A percentile compares a stretch with the other conserved stretches of the same genome.
These are phyloP conservation scores for Pammene aurita DNA, from an alignment of 2,888 invertebrate genomes.

Conservation along the genomic window DNA sequence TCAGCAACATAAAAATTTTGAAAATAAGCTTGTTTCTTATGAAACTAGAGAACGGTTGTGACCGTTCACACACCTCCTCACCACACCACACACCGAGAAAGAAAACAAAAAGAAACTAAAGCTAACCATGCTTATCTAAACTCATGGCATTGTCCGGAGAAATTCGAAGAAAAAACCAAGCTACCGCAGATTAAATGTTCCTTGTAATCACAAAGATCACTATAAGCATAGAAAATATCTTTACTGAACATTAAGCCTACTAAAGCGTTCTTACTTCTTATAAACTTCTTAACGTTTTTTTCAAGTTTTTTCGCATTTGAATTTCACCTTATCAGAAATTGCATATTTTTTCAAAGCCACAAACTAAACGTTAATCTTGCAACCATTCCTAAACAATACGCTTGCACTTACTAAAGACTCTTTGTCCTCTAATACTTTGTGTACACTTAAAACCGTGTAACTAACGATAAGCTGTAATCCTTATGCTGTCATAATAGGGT, in stretches of 20 bases:
- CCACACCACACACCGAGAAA: neutral
- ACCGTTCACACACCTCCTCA: no score
- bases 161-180: neutral
- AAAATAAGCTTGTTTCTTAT: no score
- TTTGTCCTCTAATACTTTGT: slow-evolving; percentile 53
- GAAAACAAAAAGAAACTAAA: neutral
- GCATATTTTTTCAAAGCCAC: slow-evolving; percentile 47
- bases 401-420: slow-evolving; percentile 47
- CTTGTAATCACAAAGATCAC: slow-evolving; percentile 9
- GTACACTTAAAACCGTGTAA: slow-evolving; percentile 38
- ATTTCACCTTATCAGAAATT: slow-evolving; percentile 24
- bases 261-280: neutral
- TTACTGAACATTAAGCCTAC: neutral
- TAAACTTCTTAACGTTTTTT: neutral
- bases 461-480: neutral
- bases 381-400: slow-evolving; percentile 54
- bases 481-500: neutral
- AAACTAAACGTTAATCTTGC: slow-evolving; percentile 53
- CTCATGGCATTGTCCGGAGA: neutral
- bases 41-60: neutral
- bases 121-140: neutral
- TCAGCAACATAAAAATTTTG: no score
- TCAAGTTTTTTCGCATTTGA: slow-evolving; percentile 6
- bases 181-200: neutral
- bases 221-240: neutral